Evolutionary conservation across 1,140 invertebrate genomes (phyloP).

Genomic region (Drosophila sp.): DNA sequence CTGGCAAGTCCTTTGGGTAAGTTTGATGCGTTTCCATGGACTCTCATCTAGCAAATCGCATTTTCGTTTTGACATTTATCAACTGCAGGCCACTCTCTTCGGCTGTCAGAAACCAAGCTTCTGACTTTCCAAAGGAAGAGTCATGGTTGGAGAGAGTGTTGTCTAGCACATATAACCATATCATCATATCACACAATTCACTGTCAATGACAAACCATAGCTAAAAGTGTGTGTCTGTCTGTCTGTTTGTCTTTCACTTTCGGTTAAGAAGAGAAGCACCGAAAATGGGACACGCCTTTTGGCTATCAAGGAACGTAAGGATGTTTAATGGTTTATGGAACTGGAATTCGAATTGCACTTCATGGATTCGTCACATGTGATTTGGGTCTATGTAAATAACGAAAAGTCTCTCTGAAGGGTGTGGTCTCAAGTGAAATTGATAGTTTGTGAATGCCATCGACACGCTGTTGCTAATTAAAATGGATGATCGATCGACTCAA

Average conservation of each 20-base stretch:
- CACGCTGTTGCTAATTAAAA: slow-evolving; percentile 82
- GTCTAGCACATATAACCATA: slow-evolving; percentile 17
- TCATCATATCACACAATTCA: slow-evolving; percentile 19
- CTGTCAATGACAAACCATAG: slow-evolving; percentile 59
- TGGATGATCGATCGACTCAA: slow-evolving; percentile 72
- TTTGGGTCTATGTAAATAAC: slow-evolving; percentile 69
- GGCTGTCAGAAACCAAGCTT: slow-evolving; percentile 46
- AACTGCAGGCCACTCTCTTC: slow-evolving; percentile 58
- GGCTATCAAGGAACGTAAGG: slow-evolving; percentile 19
- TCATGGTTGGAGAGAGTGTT: slow-evolving; percentile 10
- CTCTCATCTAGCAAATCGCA: slow-evolving; percentile 19
- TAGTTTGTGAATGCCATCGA: slow-evolving; percentile 79
- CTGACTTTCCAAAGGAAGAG: slow-evolving; percentile 19
- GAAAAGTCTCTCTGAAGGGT: slow-evolving; percentile 33
- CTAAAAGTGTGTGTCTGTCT: slow-evolving; percentile 43
- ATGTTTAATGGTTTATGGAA: slow-evolving; percentile 26
- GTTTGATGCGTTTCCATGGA: background rate
- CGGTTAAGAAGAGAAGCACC: slow-evolving; percentile 1
- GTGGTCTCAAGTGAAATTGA: slow-evolving; percentile 67
- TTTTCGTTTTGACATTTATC: slow-evolving; percentile 56
- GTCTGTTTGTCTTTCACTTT: background rate
- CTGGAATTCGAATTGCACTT: slow-evolving; percentile 56
- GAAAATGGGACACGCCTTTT: slow-evolving; percentile 51
- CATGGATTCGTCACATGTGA: slow-evolving; percentile 74
- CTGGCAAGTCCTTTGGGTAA: background rate